phyloP scores from a whole-genome alignment of 2,797 vertebrate genomes.

The Stomatorhinus walkeri region DNA sequence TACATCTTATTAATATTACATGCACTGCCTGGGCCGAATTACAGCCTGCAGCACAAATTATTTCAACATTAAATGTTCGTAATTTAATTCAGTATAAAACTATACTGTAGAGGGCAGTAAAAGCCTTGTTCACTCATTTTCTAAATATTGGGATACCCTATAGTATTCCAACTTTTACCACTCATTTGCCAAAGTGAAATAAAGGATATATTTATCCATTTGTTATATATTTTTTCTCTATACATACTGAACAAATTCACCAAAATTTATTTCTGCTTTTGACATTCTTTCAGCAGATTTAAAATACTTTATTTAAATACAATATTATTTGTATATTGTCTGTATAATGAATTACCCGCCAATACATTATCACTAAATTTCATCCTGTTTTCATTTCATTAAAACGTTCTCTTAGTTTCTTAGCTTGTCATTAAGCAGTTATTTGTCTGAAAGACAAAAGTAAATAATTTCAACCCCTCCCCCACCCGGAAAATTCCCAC shows the following conservation, averaged over 20 bases:
- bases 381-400: background rate
- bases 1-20: background rate
- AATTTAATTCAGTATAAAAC: background rate
- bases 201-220: background rate
- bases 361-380: background rate
- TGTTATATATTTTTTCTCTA: background rate
- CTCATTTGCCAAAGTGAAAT: background rate
- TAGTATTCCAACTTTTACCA: background rate
- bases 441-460: background rate
- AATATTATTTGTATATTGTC: background rate
- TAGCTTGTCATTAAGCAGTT: background rate
- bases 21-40: background rate
- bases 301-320: background rate
- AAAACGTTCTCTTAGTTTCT: background rate
- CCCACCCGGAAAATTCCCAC: background rate
- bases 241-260: background rate
- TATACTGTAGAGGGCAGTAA: background rate
- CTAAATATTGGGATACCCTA: background rate
- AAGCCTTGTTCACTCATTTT: background rate
- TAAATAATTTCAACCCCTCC: background rate
- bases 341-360: background rate
- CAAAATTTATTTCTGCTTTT: background rate
- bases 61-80: background rate
- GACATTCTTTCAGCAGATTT: background rate
- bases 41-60: background rate